These are phyloP conservation scores for Pycnonotus jocosus DNA, from an alignment of 2,113 vertebrate species.

Conservation along the genomic window DNA sequence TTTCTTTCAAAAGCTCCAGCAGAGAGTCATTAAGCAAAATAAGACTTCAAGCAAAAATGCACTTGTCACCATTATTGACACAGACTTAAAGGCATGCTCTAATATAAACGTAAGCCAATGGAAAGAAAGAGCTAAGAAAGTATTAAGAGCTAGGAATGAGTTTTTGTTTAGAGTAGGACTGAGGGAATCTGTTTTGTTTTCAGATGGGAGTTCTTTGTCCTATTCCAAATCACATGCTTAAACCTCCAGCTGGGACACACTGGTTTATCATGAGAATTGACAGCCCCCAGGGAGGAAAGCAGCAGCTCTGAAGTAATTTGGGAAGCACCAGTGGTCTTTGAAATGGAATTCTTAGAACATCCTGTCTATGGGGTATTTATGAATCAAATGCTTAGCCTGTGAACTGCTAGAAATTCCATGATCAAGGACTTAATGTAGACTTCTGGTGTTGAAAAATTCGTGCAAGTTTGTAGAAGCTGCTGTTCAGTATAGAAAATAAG, in stretches of 20 bases:
- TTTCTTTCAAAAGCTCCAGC: slow-evolving; percentile 20
- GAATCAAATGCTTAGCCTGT: slow-evolving; percentile 1
- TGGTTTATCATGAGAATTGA: slow-evolving; percentile 30
- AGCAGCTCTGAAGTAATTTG: slow-evolving; percentile 30
- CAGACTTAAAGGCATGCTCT: neutral
- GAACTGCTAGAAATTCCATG: neutral
- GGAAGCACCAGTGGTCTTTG: neutral
- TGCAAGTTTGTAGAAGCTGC: neutral
- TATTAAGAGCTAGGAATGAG: neutral
- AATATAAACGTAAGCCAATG: neutral
- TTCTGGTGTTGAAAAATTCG: neutral
- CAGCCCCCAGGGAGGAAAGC: slow-evolving; percentile 1
- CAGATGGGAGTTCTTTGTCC: neutral
- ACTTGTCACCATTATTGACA: neutral
- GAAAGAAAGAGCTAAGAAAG: neutral
- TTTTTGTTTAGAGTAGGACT: neutral
- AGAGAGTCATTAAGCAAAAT: neutral
- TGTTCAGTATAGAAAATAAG: neutral
- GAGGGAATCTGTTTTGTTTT: slow-evolving; percentile 16
- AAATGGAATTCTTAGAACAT: slow-evolving; percentile 43
- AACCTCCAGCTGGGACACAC: neutral
- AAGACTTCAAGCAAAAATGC: neutral
- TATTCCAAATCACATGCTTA: neutral
- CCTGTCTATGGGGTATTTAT: slow-evolving; percentile 43
- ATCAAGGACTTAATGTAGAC: neutral